phyloP scores from a whole-genome alignment of 1,140 invertebrate species.

The Conus betulinus region DNA sequence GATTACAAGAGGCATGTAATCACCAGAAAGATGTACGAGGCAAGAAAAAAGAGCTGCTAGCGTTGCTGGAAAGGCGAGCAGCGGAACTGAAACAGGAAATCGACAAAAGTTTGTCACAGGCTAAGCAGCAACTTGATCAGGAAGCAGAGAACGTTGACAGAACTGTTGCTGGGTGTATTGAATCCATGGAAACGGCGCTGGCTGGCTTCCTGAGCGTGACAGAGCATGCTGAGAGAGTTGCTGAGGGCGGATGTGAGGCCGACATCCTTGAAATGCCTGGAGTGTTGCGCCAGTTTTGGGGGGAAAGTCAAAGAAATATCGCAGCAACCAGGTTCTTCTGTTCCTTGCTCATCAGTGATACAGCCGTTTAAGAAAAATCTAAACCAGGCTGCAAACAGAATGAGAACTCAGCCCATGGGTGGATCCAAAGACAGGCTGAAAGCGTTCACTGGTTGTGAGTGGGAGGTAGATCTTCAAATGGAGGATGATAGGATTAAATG shows the following conservation, averaged over 20 bases:
- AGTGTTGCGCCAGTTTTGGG: background rate
- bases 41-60: background rate
- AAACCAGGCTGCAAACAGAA: background rate
- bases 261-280: slow-evolving; percentile 8
- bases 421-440: background rate
- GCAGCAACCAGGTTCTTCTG: no score
- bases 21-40: background rate
- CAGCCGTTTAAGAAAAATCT: background rate
- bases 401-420: background rate
- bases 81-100: slow-evolving; percentile 6
- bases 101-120: background rate
- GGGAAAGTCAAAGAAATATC: background rate
- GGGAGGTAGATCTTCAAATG: background rate
- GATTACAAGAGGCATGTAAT: background rate
- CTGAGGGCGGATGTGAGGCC: slow-evolving; percentile 25
- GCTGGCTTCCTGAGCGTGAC: background rate
- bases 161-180: background rate
- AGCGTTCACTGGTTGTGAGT: background rate
- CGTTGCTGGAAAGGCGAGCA: background rate
- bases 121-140: background rate
- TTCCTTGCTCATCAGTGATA: background rate
- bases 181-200: background rate
- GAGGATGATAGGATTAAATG: background rate
- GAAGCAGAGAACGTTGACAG: background rate
- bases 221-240: slow-evolving; percentile 6